These are phyloP conservation scores for Phoxinus dragarum DNA, from an alignment of 2,797 vertebrate species.

Conservation along the genomic window DNA sequence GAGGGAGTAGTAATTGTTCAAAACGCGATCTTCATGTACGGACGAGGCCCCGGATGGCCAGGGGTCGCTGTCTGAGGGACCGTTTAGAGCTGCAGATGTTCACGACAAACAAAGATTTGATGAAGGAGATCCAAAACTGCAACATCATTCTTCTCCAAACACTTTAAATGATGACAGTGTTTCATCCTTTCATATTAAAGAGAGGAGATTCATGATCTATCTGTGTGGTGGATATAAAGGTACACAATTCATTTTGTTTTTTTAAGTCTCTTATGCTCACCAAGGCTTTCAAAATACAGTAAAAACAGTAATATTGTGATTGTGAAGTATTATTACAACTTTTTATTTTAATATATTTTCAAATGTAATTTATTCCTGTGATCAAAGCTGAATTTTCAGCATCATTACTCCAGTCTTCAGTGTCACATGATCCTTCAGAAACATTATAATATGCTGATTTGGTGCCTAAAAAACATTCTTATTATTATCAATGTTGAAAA, in stretches of 20 bases:
- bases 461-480: background rate
- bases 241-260: slow-evolving; percentile 19
- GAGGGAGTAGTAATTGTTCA: background rate
- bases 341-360: background rate
- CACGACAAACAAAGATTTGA: slow-evolving; percentile 2
- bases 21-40: slow-evolving; percentile 21
- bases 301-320: background rate
- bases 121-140: background rate
- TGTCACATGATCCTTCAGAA: background rate
- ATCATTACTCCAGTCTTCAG: background rate
- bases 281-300: background rate
- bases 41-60: slow-evolving; percentile 29
- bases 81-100: background rate
- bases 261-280: background rate
- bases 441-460: background rate
- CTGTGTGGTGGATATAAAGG: slow-evolving; percentile 77
- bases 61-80: slow-evolving; percentile 35
- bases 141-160: slow-evolving; percentile 21
- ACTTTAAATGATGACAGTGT: slow-evolving; percentile 50
- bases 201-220: slow-evolving; percentile 74
- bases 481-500: too few species aligned
- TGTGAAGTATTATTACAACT: background rate
- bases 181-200: slow-evolving; percentile 43
- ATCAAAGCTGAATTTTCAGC: background rate
- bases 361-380: background rate